phyloP scores from a whole-genome alignment of 2,888 invertebrate genomes.

The Fissipunctia ypsillon region DNA sequence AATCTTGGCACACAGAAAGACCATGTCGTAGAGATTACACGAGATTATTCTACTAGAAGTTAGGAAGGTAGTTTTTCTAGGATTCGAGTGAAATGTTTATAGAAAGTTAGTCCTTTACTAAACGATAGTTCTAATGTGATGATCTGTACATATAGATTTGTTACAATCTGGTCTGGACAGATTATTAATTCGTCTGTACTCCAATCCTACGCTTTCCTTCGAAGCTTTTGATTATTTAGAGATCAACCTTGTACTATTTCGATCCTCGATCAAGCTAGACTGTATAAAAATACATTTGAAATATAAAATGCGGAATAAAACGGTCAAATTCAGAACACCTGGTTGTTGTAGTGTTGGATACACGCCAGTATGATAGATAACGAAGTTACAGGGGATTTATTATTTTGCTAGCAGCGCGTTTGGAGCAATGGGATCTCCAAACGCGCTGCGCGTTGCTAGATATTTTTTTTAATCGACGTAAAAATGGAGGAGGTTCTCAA shows the following conservation, averaged over 20 bases:
- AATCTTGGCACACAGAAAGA: background rate
- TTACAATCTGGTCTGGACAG: constrained; percentile 52
- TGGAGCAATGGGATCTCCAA: no score
- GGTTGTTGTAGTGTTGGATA: constrained; percentile 76
- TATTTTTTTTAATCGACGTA: no score
- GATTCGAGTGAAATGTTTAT: background rate
- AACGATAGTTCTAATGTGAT: constrained; percentile 1
- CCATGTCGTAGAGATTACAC: background rate
- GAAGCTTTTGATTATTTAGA: constrained; percentile 80
- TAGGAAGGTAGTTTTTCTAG: background rate
- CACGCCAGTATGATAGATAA: constrained; percentile 80
- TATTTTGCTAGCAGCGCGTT: constrained; percentile 39
- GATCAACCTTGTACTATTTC: constrained; percentile 85
- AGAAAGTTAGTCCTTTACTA: background rate
- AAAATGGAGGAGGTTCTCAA: no score
- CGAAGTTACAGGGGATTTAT: constrained; percentile 51
- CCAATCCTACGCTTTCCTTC: constrained; percentile 77
- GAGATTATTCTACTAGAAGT: background rate
- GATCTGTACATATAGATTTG: constrained; percentile 36
- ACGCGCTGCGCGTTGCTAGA: no score
- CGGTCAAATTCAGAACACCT: constrained; percentile 79
- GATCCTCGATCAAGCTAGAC: constrained; percentile 76
- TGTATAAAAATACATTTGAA: constrained; percentile 81
- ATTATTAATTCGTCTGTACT: constrained; percentile 67
- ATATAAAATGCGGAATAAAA: constrained; percentile 80